Base-by-base conservation (phyloP, 2,797 vertebrate genomes). In the Peromyscus eremicus region DNA sequence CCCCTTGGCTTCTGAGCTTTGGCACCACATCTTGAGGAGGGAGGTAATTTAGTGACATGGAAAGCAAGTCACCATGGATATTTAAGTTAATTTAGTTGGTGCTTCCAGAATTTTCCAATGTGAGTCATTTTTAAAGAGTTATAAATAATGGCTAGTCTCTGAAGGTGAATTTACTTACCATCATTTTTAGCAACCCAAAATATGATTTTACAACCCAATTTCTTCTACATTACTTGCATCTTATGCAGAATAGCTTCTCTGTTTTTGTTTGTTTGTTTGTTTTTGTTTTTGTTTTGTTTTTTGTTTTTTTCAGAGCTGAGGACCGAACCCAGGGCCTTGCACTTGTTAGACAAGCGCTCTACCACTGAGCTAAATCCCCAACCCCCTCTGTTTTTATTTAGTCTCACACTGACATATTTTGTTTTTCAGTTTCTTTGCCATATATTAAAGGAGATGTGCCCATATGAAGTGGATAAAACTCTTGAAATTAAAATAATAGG, bases 111-210 rank as follows among this genome's bases (percentile, higher is more conserved):
- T 86, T 92, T 91, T 95, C 88, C 87, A 89, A 76, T 76, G 32
- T 95, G 94, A 97, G 94, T 97, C 96, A 94, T 79, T 95, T 93
- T 93, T 82, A 34, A 92, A 84, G 93, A 94, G 68, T 96, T 96
- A 95, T 82, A 94, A 96, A 96, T 95, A 94, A 90, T 82, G 13
- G 34, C 95, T 95, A 77, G 62, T 94, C 82, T 95, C 89, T 81
- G 88, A 70, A 85, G 82, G 73, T 94, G 79, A 93, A 96, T 89
- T 93, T 95, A 93, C 83, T 94, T 64, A 37, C 80, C 89, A 86
- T 60, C 32, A 71, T 87, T 92, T 94, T 96, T 88, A 92, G 49
- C 40, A 76, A 94, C 83, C 75, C 83, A 96, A 95, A 89, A 40
- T 70, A 34, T 84, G 83, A n/a, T 89, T 95, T 87, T 86, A 66